These are phyloP conservation scores for Hippocampus mohnikei DNA, from an alignment of 2,113 vertebrate species.

Conservation along the genomic window DNA sequence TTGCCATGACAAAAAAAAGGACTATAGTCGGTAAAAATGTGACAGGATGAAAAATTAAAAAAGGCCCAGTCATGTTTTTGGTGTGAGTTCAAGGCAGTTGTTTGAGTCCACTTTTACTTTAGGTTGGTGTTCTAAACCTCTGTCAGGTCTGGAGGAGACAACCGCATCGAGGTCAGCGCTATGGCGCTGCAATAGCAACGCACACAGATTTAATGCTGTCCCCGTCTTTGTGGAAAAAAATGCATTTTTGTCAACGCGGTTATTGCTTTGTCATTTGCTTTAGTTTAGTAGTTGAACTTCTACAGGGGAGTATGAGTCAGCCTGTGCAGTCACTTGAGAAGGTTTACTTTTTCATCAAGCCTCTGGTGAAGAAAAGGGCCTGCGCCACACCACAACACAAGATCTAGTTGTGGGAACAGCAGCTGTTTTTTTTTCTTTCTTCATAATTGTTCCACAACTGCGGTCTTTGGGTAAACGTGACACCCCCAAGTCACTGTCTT, in stretches of 20 bases:
- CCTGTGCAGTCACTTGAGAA: neutral
- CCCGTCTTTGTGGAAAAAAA: neutral
- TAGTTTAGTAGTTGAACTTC: neutral
- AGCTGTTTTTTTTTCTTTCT: slow-evolving; percentile 14
- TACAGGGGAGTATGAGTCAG: slow-evolving; percentile 11
- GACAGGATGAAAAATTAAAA: neutral
- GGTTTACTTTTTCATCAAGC: slow-evolving; percentile 19
- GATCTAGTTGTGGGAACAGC: neutral
- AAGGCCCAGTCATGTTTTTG: neutral
- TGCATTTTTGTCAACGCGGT: too few relatives aligned
- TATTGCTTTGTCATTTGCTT: neutral
- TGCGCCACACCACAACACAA: slow-evolving; percentile 18
- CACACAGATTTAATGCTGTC: neutral
- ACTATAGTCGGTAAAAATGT: slow-evolving; percentile 3
- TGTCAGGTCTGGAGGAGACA: neutral
- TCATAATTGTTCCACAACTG: slow-evolving; percentile 10
- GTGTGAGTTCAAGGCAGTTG: neutral
- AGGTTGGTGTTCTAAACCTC: neutral
- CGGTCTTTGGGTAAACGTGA: slow-evolving; percentile 7
- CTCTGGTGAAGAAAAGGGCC: slow-evolving; percentile 20
- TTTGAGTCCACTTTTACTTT: neutral
- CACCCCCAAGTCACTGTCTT: neutral
- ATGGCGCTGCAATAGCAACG: neutral
- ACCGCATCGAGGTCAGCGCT: neutral
- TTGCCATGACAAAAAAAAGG: neutral